Evolutionary conservation across 1,140 invertebrate genomes (phyloP).

Genomic region (Cyphomyrmex costatus): DNA sequence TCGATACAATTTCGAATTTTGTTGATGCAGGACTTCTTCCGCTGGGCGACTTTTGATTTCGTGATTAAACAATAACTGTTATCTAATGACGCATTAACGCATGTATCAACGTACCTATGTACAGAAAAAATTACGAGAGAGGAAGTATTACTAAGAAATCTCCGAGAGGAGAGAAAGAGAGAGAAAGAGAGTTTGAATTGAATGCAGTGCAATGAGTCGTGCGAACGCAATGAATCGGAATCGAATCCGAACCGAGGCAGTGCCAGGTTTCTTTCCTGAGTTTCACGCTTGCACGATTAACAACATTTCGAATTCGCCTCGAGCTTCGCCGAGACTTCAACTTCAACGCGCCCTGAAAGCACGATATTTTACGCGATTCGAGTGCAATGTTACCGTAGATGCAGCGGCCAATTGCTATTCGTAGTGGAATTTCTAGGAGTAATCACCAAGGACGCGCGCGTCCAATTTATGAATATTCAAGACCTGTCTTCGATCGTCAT

Average conservation of each 20-base stretch:
- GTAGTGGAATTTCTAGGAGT: background rate
- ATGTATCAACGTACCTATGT: background rate
- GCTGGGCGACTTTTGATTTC: background rate
- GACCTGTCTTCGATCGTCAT: background rate
- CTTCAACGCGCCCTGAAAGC: background rate
- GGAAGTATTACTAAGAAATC: background rate
- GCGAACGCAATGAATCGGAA: conserved; percentile 24
- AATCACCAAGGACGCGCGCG: background rate
- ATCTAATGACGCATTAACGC: conserved; percentile 20
- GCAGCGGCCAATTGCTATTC: background rate
- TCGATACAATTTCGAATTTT: background rate
- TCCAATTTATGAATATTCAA: conserved; percentile 33
- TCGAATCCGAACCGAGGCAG: conserved; percentile 16
- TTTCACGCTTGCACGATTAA: conserved; percentile 7
- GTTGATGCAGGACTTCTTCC: background rate
- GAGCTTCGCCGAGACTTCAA: background rate
- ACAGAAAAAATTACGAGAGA: background rate
- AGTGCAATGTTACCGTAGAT: background rate
- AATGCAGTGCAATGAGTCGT: conserved; percentile 40
- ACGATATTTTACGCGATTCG: conserved; percentile 12
- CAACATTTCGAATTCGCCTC: background rate
- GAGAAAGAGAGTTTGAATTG: conserved; percentile 1
- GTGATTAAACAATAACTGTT: background rate
- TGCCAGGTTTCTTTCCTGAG: background rate
- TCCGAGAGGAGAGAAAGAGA: background rate